A percentile compares a stretch with the other conserved stretches of the same genome.
Conservation (phyloP, 2,113 vertebrate species). For the Alligator sinensis region DNA sequence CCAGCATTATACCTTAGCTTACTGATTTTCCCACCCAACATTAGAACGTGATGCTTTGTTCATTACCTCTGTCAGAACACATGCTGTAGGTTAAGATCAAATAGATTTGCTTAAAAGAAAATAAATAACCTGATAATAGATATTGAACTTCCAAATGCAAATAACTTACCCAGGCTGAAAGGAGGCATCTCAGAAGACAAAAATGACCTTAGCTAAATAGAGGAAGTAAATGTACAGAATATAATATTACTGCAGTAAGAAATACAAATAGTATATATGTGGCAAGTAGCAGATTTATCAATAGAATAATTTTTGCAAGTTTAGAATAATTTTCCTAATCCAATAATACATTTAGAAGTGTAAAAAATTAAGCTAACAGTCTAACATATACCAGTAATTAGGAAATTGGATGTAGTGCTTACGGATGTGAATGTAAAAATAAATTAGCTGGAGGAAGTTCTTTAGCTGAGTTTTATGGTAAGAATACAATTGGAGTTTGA, state of each 20-base stretch:
- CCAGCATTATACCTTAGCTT: background rate
- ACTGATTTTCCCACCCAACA: background rate
- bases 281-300: constrained; percentile 37
- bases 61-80: background rate
- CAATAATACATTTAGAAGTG: constrained; percentile 13
- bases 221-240: background rate
- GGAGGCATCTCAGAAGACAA: constrained; percentile 5
- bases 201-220: constrained; percentile 28
- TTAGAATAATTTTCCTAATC: background rate
- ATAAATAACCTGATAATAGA: constrained; percentile 28
- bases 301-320: background rate
- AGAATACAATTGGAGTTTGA: constrained; percentile 60
- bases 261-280: background rate
- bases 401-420: constrained; percentile 58
- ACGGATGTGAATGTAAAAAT: constrained; percentile 44
- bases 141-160: constrained; percentile 29
- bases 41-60: background rate
- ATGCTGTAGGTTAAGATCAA: background rate
- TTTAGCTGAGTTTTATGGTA: constrained; percentile 35
- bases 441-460: constrained; percentile 47
- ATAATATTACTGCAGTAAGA: constrained; percentile 11
- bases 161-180: background rate
- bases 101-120: background rate
- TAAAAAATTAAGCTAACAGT: constrained; percentile 32
- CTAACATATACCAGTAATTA: constrained; percentile 38